A percentile compares a stretch with the other conserved stretches of the same genome.
phyloP scores from a whole-genome alignment of 1,140 invertebrate species.

The Drosophila nebulosa region DNA sequence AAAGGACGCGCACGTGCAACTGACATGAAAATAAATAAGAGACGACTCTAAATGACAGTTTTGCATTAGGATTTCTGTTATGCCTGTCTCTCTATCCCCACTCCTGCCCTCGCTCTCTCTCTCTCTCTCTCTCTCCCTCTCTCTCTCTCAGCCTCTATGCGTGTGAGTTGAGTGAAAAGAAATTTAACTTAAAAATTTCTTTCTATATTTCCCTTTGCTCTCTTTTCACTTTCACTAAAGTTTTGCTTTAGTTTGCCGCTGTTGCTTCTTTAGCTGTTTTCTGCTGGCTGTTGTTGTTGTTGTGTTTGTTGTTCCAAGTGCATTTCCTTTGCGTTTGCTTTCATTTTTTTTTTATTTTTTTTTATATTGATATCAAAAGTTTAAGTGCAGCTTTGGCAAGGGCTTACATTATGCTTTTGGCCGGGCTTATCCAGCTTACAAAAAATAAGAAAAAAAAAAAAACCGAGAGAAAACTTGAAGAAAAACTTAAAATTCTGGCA shows the following conservation, averaged over 20 bases:
- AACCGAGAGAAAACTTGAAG: neutral
- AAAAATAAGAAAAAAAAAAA: slow-evolving; percentile 30
- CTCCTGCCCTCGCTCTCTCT: slow-evolving; percentile 24
- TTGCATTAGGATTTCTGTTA: slow-evolving; percentile 68
- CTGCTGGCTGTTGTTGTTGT: slow-evolving; percentile 11
- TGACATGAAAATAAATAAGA: slow-evolving; percentile 75
- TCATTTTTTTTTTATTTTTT: slow-evolving; percentile 12
- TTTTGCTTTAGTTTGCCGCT: slow-evolving; percentile 29
- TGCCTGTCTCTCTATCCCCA: neutral
- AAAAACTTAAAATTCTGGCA: slow-evolving; percentile 28
- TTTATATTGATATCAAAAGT: slow-evolving; percentile 76
- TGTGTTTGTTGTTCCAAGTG: slow-evolving; percentile 9
- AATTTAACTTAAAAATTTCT: neutral
- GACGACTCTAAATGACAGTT: slow-evolving; percentile 69
- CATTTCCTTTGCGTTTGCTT: slow-evolving; percentile 31
- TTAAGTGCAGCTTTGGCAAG: slow-evolving; percentile 73
- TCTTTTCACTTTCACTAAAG: slow-evolving; percentile 13
- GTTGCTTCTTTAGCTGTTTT: slow-evolving; percentile 45
- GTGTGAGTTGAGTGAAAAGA: neutral
- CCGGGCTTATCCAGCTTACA: slow-evolving; percentile 64
- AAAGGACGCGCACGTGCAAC: slow-evolving; percentile 58
- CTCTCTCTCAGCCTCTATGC: neutral
- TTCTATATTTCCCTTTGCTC: neutral
- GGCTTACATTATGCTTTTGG: slow-evolving; percentile 73
- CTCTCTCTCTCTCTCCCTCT: neutral